Percentiles rank a stretch among this genome's conserved stretches.
Conservation (phyloP, 2,113 vertebrate genomes). For the Pampusana beccarii region DNA sequence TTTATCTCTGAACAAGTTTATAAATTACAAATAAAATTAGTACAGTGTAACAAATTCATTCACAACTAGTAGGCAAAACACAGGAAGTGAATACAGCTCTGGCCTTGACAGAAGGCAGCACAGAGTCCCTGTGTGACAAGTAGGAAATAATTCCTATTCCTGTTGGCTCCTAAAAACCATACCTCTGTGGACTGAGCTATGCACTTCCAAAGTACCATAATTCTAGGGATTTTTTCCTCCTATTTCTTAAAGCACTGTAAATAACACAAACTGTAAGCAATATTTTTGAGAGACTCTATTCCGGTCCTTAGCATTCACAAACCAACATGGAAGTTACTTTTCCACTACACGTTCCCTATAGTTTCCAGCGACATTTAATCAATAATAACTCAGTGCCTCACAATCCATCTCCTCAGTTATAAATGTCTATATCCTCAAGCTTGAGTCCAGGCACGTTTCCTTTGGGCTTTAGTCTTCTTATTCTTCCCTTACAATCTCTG, state of each 20-base stretch:
- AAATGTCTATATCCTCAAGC: neutral
- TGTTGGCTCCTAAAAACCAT: neutral
- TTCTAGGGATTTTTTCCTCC: fast-evolving
- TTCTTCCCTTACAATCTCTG: neutral
- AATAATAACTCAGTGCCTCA: neutral
- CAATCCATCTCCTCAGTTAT: neutral
- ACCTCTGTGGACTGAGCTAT: neutral
- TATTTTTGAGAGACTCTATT: neutral
- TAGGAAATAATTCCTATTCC: fast-evolving
- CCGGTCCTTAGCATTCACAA: neutral
- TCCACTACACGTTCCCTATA: neutral
- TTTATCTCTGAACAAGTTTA: neutral
- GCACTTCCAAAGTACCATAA: neutral
- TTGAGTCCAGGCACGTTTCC: fast-evolving
- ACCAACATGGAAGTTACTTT: fast-evolving
- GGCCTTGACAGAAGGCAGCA: neutral
- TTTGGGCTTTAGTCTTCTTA: neutral
- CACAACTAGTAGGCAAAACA: neutral
- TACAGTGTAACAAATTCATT: neutral
- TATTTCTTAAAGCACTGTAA: neutral
- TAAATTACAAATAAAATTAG: neutral
- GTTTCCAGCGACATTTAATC: neutral
- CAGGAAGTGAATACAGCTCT: neutral
- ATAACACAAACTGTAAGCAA: neutral
- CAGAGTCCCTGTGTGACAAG: neutral